These are phyloP conservation scores for Mesocricetus auratus DNA, from an alignment of 2,113 vertebrate species.

Conservation along the genomic window DNA sequence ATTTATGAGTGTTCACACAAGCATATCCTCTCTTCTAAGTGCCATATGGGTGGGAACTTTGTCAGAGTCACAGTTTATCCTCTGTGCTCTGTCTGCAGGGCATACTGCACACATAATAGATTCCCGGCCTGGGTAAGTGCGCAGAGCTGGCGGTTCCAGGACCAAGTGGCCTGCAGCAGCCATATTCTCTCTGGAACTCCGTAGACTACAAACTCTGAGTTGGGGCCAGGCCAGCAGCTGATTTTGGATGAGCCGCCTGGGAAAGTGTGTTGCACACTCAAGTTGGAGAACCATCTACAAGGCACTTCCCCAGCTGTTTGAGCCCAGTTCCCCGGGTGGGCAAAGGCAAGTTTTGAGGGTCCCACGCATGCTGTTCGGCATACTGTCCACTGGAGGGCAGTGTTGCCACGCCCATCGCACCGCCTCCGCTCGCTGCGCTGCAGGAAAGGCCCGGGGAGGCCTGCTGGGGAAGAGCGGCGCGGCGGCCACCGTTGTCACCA, in stretches of 20 bases:
- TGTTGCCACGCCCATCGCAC: slow-evolving; percentile 56
- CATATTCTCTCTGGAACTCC: neutral
- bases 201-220: neutral
- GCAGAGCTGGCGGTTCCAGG: neutral
- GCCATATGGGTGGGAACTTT: neutral
- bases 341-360: neutral
- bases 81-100: neutral
- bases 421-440: fast-evolving
- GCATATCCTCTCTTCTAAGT: neutral
- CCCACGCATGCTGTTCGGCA: neutral
- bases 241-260: neutral
- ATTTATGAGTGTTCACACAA: neutral
- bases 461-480: neutral
- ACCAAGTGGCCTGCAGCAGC: neutral
- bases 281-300: neutral
- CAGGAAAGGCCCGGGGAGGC: neutral
- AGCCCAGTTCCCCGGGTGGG: neutral
- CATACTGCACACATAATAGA: neutral
- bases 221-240: neutral
- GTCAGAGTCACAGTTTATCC: neutral
- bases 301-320: neutral
- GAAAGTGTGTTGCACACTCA: fast-evolving
- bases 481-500: neutral
- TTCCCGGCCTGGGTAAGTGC: neutral
- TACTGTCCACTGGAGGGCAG: slow-evolving; percentile 72